phyloP scores from a whole-genome alignment of 2,888 invertebrate genomes.

The Drosophila kambysellisi region DNA sequence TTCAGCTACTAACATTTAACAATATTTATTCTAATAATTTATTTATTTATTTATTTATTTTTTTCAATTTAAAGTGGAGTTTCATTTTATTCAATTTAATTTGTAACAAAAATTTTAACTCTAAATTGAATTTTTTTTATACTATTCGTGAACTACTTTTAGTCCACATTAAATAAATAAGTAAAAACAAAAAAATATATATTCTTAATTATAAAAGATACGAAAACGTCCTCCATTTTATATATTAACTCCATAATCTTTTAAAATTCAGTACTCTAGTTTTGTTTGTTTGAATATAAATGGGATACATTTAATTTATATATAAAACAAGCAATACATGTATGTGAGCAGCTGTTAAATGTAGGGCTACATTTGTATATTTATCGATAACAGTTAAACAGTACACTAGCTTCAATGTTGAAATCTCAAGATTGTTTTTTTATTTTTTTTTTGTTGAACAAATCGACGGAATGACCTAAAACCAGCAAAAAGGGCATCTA shows the following conservation, averaged over 20 bases:
- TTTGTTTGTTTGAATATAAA: background rate
- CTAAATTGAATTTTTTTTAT: no score
- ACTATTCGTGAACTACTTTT: no score
- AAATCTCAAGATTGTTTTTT: background rate
- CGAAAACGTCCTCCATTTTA: background rate
- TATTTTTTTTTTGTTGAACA: background rate
- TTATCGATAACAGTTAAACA: slow-evolving; percentile 4
- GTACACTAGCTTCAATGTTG: background rate
- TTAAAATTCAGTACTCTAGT: background rate
- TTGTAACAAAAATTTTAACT: background rate
- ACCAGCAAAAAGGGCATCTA: background rate
- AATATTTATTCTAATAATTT: background rate
- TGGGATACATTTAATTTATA: background rate
- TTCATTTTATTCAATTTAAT: background rate
- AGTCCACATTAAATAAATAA: background rate
- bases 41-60: background rate
- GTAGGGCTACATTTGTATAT: background rate
- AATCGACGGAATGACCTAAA: background rate
- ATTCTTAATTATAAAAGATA: no score
- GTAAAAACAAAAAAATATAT: background rate
- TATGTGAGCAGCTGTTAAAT: background rate
- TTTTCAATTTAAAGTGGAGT: background rate
- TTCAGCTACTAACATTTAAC: background rate
- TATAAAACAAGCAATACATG: background rate
- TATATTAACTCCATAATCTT: background rate